Evolutionary conservation across 2,888 invertebrate species (phyloP).

Genomic region (Heliconius charithonia): DNA sequence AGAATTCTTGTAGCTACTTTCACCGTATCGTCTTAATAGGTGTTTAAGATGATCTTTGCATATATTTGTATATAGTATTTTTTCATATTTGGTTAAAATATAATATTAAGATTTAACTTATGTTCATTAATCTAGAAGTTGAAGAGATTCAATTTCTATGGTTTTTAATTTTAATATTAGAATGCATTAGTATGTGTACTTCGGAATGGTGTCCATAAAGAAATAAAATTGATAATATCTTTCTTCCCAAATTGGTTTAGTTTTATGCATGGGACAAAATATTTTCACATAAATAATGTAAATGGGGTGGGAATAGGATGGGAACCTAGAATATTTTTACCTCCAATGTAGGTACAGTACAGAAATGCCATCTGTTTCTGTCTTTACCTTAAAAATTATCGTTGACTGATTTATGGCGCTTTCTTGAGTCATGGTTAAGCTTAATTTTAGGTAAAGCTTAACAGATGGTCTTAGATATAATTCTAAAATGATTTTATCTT

Average conservation of each 20-base stretch:
- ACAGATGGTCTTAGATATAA: background rate
- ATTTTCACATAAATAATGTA: background rate
- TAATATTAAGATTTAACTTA: background rate
- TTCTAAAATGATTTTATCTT: background rate
- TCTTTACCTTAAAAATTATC: background rate
- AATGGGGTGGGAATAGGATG: background rate
- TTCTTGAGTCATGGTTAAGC: background rate
- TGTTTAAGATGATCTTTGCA: constrained; percentile 33
- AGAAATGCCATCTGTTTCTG: background rate
- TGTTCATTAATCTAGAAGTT: background rate
- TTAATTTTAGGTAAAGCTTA: background rate
- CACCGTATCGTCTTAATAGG: constrained; percentile 31
- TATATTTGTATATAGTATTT: constrained; percentile 9
- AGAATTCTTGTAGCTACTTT: constrained; percentile 43
- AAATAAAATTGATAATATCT: too few relatives aligned
- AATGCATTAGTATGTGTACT: background rate
- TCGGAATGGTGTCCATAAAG: background rate
- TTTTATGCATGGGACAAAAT: background rate
- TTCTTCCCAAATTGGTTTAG: background rate
- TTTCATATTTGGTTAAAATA: background rate
- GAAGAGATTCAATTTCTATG: background rate
- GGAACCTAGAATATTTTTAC: background rate
- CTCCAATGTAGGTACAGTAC: background rate
- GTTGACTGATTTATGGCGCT: background rate
- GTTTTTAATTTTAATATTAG: background rate